A percentile compares a stretch with the other conserved stretches of the same genome.
Conservation (phyloP, 2,113 vertebrate genomes). For the Climacteris rufus region DNA sequence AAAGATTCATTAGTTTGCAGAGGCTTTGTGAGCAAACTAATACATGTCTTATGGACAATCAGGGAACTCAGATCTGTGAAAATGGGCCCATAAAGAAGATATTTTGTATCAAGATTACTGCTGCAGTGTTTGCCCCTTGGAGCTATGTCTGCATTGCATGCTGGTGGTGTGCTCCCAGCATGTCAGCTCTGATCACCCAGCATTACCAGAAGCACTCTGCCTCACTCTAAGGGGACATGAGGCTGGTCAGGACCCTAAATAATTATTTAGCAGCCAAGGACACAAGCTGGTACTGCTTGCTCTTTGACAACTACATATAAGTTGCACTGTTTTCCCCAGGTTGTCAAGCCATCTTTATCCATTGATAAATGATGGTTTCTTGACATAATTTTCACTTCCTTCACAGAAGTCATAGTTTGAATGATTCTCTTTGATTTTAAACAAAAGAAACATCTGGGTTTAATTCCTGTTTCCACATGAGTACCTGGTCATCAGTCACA, state of each 20-base stretch:
- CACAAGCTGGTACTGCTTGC: neutral
- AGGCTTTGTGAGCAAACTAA: neutral
- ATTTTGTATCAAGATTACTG: neutral
- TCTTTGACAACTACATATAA: neutral
- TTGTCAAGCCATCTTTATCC: neutral
- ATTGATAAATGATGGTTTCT: neutral
- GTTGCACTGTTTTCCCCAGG: accelerated
- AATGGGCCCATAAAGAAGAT: neutral
- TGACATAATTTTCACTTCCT: neutral
- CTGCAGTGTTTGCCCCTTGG: neutral
- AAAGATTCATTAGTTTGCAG: neutral
- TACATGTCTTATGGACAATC: neutral
- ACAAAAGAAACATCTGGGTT: neutral
- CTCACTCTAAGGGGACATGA: neutral
- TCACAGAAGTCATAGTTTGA: neutral
- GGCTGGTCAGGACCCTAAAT: neutral
- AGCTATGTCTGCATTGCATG: neutral
- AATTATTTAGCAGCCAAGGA: neutral
- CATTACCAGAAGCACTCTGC: neutral
- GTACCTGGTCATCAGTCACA: neutral
- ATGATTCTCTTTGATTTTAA: neutral
- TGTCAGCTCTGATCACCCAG: neutral
- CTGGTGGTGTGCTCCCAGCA: neutral
- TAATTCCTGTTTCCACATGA: neutral
- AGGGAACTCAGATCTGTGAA: neutral